Conservation (phyloP, 2,113 vertebrate genomes). For the Phalacrocorax brasilianus region DNA sequence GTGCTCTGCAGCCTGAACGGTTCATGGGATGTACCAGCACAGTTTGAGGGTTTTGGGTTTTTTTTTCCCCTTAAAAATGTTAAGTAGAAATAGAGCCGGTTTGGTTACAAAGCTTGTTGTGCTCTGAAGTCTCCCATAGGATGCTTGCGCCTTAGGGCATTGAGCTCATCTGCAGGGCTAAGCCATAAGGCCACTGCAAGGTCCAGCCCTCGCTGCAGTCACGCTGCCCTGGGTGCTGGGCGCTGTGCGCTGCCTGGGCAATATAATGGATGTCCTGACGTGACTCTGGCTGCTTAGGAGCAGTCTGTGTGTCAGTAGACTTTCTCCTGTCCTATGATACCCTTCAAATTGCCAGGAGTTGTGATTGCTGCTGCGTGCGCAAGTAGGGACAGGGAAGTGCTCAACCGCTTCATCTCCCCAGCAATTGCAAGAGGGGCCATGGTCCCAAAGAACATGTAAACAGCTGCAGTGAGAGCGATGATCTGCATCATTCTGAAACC, state of each 20-base stretch:
- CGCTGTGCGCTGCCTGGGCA: rapidly evolving
- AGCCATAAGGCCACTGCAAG: rapidly evolving
- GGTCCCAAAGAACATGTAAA: background rate
- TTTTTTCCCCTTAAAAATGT: background rate
- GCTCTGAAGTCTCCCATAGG: rapidly evolving
- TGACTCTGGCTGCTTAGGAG: background rate
- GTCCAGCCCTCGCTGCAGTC: background rate
- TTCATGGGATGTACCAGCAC: rapidly evolving
- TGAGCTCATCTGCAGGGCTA: background rate
- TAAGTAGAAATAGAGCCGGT: rapidly evolving
- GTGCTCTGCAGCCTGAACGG: background rate
- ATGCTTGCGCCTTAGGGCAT: rapidly evolving
- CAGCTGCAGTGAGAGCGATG: background rate
- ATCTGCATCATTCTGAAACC: background rate
- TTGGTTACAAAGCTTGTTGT: background rate
- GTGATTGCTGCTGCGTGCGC: rapidly evolving
- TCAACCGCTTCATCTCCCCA: background rate
- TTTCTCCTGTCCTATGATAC: background rate
- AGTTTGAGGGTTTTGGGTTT: no score
- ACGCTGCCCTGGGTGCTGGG: background rate
- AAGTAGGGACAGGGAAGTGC: background rate
- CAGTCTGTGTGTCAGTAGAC: background rate
- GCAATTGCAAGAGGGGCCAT: rapidly evolving
- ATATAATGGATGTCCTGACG: rapidly evolving
- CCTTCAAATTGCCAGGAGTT: rapidly evolving